Evolutionary conservation across 1,140 invertebrate species (phyloP).

Genomic region (Contarinia nasturtii): DNA sequence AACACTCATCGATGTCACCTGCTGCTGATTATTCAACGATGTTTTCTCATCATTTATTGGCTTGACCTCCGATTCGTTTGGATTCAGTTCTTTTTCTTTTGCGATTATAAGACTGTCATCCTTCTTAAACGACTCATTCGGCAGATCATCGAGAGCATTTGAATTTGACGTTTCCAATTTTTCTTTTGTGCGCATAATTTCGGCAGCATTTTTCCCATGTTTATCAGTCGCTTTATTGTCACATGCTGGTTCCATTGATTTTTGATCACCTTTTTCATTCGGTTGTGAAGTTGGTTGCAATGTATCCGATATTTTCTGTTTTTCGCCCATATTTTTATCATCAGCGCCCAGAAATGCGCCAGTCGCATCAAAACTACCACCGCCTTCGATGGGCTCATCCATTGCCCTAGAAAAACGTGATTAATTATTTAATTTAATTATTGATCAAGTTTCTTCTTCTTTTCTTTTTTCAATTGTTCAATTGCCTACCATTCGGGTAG

Average conservation of each 20-base stretch:
- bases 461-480: conserved; percentile 16
- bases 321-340: conserved; percentile 22
- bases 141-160: too few species aligned
- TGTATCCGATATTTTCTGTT: too few species aligned
- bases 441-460: not conserved
- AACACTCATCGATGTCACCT: not conserved
- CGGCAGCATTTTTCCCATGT: too few species aligned
- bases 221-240: too few species aligned
- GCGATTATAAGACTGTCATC: not conserved
- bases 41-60: too few species aligned
- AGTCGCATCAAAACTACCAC: conserved; percentile 68
- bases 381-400: conserved; percentile 52
- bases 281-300: too few species aligned
- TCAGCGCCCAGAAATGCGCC: conserved; percentile 62
- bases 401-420: conserved; percentile 25
- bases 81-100: too few species aligned
- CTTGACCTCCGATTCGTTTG: too few species aligned
- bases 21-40: not conserved
- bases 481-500: conserved; percentile 41
- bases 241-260: too few species aligned
- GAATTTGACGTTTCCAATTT: too few species aligned
- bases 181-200: too few species aligned
- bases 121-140: conserved; percentile 1
- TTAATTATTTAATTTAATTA: not conserved
- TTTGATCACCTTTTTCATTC: too few species aligned